Evolutionary conservation across 2,888 invertebrate species (phyloP), one percentile per base, ranked within the genome.

Genomic region (Pasiphila rectangulata): DNA sequence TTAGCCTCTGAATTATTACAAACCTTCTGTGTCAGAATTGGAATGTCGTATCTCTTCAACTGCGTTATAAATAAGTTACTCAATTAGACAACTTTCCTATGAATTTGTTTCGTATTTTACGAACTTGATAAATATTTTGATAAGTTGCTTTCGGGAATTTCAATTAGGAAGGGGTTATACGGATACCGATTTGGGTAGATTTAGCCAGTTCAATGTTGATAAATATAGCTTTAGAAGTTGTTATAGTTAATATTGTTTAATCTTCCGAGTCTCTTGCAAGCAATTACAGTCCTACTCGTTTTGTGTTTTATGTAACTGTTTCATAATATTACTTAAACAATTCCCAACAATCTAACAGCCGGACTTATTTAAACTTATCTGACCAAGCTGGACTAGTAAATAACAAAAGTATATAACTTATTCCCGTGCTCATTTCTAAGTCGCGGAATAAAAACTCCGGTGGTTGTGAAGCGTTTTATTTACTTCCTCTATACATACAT

Each of bases 401-500:
- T 52, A 56, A 52, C 35, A 54, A 40, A 56, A 63, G 50, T 47
- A 44, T 57, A 57, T 52, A 56, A 64, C 57, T 54, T 59, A 62
- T 61, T 58, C 49, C 35, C 40, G 50, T 57, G 61, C 51, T 61
- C 59, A 59, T 65, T 63, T 59, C 71, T 70, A 69, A 69, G 63
- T 61, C 53, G 51, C 43, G 56, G 49, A 59, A 65, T 69, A 72
- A 74, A 71, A 70, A 69, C 64, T 62, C 61, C 43, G 60, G 51
- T 57, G 59, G 71, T 68, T 72, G 68, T 65, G 67, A 67, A 67
- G 59, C 63, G 59, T 69, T 72, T 61, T 64, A 64, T 40, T 44
- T 43, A 19, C 38, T 44, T 56, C 59, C 54, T 55, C 59, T 59
- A 53, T n/a, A n/a, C n/a, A n/a, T n/a, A n/a, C n/a, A n/a, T n/a